phyloP scores from a whole-genome alignment of 2,113 vertebrate species.

The Peromyscus californicus region DNA sequence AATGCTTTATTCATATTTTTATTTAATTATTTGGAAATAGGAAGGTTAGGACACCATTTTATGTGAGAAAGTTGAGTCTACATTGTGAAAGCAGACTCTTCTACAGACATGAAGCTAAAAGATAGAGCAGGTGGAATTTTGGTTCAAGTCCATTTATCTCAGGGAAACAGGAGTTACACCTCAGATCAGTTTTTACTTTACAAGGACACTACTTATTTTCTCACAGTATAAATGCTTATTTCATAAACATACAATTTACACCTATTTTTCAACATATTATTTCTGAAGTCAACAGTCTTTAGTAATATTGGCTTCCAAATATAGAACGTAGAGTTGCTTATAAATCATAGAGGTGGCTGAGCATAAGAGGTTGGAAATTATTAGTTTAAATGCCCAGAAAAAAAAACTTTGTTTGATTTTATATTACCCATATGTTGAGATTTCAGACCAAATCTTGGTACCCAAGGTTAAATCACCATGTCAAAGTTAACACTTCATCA shows the following conservation, averaged over 20 bases:
- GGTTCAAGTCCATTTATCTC: not conserved
- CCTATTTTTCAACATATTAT: not conserved
- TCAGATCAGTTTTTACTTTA: constrained; percentile 16
- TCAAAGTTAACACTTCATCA: not conserved
- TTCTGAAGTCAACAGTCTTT: not conserved
- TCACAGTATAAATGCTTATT: not conserved
- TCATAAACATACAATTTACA: not conserved
- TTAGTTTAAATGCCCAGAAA: not conserved
- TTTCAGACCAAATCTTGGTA: not conserved
- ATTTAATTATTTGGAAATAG: not conserved
- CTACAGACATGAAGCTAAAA: not conserved
- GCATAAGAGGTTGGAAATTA: not conserved
- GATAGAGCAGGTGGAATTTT: not conserved
- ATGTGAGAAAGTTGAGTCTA: not conserved
- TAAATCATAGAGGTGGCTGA: not conserved
- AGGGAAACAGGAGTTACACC: not conserved
- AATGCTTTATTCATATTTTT: not conserved
- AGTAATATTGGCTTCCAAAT: not conserved
- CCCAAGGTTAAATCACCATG: not conserved
- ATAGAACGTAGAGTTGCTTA: constrained; percentile 27
- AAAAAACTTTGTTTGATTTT: constrained; percentile 2
- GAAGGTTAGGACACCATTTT: not conserved
- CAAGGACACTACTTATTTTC: constrained; percentile 5
- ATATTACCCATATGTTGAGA: not conserved
- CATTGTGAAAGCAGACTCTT: not conserved